Conservation (phyloP, 2,113 vertebrate genomes). For the Pyrgilauda ruficollis region DNA sequence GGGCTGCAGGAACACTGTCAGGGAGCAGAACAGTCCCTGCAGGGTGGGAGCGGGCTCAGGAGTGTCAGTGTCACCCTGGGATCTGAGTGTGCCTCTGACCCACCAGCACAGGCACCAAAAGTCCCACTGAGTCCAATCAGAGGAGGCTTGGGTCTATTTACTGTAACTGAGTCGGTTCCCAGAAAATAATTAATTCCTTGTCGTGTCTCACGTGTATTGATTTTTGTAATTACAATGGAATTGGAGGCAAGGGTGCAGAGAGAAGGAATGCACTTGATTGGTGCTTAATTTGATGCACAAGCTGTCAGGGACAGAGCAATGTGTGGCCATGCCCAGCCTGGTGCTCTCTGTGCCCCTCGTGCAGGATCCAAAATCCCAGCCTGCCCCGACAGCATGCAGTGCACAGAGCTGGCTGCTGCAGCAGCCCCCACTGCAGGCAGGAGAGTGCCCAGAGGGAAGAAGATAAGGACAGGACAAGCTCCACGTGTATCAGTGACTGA, state of each 20-base stretch:
- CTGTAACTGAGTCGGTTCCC: background rate
- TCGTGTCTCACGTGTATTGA: slow-evolving; percentile 30
- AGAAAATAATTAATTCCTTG: slow-evolving; percentile 58
- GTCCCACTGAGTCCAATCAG: background rate
- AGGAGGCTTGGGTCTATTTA: slow-evolving; percentile 32
- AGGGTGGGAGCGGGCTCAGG: background rate
- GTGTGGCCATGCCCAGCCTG: background rate
- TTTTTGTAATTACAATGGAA: slow-evolving; percentile 47
- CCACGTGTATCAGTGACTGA: background rate
- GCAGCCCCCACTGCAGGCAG: background rate
- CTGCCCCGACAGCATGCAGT: background rate
- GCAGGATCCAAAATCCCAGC: background rate
- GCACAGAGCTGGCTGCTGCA: background rate
- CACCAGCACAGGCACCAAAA: background rate
- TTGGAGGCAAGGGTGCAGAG: background rate
- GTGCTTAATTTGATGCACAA: background rate
- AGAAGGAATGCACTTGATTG: slow-evolving; percentile 14
- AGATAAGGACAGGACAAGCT: slow-evolving; percentile 10
- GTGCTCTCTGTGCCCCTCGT: background rate
- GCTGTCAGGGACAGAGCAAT: background rate
- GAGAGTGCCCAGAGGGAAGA: background rate
- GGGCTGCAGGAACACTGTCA: background rate
- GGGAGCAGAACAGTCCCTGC: background rate
- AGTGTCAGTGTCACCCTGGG: background rate
- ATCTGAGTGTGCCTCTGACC: background rate